Percentiles rank a stretch among this genome's conserved stretches.
These are phyloP conservation scores for Neria commutata DNA, from an alignment of 2,888 invertebrate genomes.

Conservation along the genomic window DNA sequence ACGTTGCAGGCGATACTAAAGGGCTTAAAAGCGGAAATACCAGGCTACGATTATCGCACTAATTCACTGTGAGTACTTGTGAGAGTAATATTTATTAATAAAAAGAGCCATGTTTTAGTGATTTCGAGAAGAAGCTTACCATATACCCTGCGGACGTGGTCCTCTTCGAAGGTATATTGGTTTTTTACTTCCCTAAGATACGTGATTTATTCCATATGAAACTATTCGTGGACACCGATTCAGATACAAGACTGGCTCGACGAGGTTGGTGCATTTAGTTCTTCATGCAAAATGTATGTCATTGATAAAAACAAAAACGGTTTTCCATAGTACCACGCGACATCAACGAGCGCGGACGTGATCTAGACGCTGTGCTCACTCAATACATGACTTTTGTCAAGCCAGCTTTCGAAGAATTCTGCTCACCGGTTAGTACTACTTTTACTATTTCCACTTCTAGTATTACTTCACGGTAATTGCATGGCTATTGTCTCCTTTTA, in stretches of 20 bases:
- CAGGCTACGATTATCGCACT: conserved; percentile 90
- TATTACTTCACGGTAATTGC: background rate
- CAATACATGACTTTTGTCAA: conserved; percentile 99
- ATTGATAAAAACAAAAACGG: background rate
- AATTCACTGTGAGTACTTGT: conserved; percentile 79
- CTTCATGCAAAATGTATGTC: background rate
- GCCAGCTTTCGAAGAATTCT: conserved; percentile 99
- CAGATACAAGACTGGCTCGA: conserved; percentile 94
- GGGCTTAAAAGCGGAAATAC: conserved; percentile 88
- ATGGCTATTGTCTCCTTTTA: conserved; percentile 52
- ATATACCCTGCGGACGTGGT: conserved; percentile 97
- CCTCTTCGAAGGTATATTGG: conserved; percentile 95
- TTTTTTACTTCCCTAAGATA: conserved; percentile 96
- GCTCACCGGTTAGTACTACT: conserved; percentile 86
- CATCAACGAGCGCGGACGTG: conserved; percentile 91
- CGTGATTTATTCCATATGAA: conserved; percentile 98
- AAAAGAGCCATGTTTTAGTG: no score
- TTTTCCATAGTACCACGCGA: conserved; percentile 84
- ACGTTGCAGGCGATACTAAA: conserved; percentile 82
- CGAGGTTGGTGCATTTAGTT: conserved; percentile 73
- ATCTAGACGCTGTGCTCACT: conserved; percentile 90
- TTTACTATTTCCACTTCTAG: no score
- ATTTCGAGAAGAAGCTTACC: conserved; percentile 72
- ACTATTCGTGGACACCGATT: conserved; percentile 98
- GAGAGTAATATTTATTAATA: background rate